phyloP scores from a whole-genome alignment of 1,140 invertebrate genomes.

The Drosophila sp. region DNA sequence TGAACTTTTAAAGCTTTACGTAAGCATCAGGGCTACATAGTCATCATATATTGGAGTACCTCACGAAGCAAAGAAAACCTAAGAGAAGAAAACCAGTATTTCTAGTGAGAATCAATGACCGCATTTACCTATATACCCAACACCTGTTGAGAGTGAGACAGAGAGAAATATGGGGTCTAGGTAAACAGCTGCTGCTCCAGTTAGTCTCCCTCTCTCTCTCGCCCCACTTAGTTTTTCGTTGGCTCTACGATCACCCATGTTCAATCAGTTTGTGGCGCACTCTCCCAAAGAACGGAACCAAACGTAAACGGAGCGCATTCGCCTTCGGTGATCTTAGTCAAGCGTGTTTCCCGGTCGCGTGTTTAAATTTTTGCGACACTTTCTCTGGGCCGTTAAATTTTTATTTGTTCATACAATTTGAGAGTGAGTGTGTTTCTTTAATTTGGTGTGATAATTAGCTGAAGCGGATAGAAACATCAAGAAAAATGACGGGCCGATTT shows the following conservation, averaged over 20 bases:
- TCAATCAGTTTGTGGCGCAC: constrained; percentile 51
- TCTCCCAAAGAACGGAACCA: constrained; percentile 32
- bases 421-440: constrained; percentile 16
- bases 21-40: not conserved
- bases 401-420: not conserved
- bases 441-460: constrained; percentile 25
- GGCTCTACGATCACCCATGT: constrained; percentile 35
- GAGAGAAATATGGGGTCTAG: not conserved
- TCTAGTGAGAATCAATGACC: not conserved
- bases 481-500: constrained; percentile 58
- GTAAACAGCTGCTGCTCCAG: constrained; percentile 20
- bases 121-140: not conserved
- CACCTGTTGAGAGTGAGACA: not conserved
- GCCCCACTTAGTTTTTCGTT: constrained; percentile 12
- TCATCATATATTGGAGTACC: not conserved
- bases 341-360: constrained; percentile 1
- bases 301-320: constrained; percentile 17
- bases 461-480: constrained; percentile 10
- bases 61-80: not conserved
- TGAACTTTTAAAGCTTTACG: not conserved
- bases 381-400: constrained; percentile 28
- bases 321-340: not conserved
- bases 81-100: constrained; percentile 6
- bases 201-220: constrained; percentile 11
- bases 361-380: constrained; percentile 44